Evolutionary conservation across 2,888 invertebrate genomes (phyloP).

Genomic region (Stenolophus ochropezus): DNA sequence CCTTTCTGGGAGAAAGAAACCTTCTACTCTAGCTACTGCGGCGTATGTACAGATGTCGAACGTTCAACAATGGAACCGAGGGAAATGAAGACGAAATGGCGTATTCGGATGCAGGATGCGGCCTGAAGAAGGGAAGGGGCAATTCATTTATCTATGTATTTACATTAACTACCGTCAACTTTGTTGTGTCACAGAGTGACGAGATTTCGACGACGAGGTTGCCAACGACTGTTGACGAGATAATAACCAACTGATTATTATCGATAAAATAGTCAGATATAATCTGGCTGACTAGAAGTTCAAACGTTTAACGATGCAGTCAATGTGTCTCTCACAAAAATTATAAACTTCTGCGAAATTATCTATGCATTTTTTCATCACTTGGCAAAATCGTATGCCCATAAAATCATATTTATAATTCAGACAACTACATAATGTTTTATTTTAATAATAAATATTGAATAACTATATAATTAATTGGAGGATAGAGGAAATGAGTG

Average conservation of each 20-base stretch:
- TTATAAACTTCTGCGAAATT: not conserved
- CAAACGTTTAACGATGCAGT: conserved; percentile 2
- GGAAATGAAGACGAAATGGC: conserved; percentile 39
- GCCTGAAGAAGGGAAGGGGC: conserved; percentile 38
- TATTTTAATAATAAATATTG: too few relatives aligned
- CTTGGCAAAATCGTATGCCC: too few relatives aligned
- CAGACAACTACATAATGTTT: too few relatives aligned
- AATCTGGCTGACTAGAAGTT: not conserved
- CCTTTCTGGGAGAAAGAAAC: conserved; percentile 50
- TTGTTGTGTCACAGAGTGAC: conserved; percentile 5
- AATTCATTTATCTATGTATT: conserved; percentile 58
- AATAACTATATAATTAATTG: not conserved
- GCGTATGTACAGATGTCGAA: conserved; percentile 56
- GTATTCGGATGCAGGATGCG: conserved; percentile 36
- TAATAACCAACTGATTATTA: not conserved
- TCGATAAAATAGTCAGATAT: not conserved
- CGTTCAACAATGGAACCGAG: conserved; percentile 47
- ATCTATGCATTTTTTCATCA: not conserved
- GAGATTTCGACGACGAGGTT: conserved; percentile 15
- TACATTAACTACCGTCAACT: conserved; percentile 53
- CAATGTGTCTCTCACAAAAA: conserved; percentile 1
- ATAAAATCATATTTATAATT: too few relatives aligned
- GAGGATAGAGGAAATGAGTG: not conserved
- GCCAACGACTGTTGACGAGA: not conserved
- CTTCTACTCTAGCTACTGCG: conserved; percentile 48